Percentiles rank a stretch among this genome's conserved stretches.
Evolutionary conservation across 2,797 vertebrate species (phyloP).

Genomic region (Aselliscus stoliczkanus): DNA sequence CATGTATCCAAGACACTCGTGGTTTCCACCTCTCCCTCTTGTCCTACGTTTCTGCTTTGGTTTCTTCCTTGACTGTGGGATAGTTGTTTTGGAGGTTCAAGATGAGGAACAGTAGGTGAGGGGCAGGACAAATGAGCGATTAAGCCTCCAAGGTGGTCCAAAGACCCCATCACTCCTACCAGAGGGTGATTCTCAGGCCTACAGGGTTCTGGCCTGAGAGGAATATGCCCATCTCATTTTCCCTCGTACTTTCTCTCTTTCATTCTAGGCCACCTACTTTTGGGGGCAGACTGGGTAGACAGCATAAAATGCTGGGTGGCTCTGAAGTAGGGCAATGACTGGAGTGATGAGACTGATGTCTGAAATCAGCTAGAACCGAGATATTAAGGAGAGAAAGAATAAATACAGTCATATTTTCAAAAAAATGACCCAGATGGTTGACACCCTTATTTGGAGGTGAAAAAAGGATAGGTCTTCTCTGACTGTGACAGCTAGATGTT

Average conservation of each 20-base stretch:
- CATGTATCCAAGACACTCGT: not conserved
- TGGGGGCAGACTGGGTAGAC: not conserved
- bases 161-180: not conserved
- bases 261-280: slow-evolving; percentile 10
- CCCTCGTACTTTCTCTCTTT: not conserved
- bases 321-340: not conserved
- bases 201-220: not conserved
- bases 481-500: not conserved
- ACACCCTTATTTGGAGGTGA: not conserved
- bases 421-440: slow-evolving; percentile 42
- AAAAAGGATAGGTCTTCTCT: not conserved
- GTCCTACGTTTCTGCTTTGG: not conserved
- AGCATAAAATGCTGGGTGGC: not conserved
- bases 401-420: not conserved
- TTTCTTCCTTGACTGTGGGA: not conserved
- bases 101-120: not conserved
- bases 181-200: not conserved
- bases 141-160: not conserved
- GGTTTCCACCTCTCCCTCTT: not conserved
- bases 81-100: not conserved
- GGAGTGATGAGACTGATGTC: not conserved
- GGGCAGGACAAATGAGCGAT: not conserved
- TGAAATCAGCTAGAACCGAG: not conserved
- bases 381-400: not conserved
- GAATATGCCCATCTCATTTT: not conserved